Percentiles rank a stretch among this genome's conserved stretches.
These are phyloP conservation scores for Numida meleagris DNA, from an alignment of 2,113 vertebrate species.

Conservation along the genomic window DNA sequence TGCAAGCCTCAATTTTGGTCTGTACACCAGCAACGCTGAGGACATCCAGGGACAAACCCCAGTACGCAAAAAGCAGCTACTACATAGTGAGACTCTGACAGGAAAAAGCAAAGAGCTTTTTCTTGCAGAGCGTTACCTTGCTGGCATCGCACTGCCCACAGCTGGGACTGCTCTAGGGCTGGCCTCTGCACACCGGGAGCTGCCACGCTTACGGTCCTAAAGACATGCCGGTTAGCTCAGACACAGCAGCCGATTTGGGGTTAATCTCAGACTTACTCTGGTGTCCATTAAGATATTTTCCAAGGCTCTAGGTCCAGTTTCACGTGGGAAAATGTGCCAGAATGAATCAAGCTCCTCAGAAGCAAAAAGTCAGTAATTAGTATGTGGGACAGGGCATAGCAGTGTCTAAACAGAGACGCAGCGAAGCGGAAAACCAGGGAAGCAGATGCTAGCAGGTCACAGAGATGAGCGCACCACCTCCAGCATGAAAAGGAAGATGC, in stretches of 20 bases:
- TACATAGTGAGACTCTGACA: neutral
- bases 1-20: neutral
- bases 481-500: conserved; percentile 54
- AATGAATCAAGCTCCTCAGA: conserved; percentile 77
- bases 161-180: neutral
- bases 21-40: neutral
- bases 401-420: conserved; percentile 78
- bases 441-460: conserved; percentile 71
- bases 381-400: conserved; percentile 78
- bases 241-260: conserved; percentile 50
- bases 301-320: conserved; percentile 78
- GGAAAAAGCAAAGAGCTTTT: neutral
- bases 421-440: conserved; percentile 76
- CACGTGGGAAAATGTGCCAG: conserved; percentile 84
- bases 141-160: neutral
- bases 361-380: conserved; percentile 84
- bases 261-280: conserved; percentile 60
- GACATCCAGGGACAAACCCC: neutral
- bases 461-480: conserved; percentile 54
- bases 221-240: conserved; percentile 23
- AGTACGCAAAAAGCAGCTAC: conserved; percentile 14
- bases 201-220: neutral
- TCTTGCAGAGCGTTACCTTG: fast-evolving
- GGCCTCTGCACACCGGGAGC: neutral
- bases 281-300: conserved; percentile 78